Percentiles rank a stretch among this genome's conserved stretches.
These are phyloP conservation scores for Enchytraeus crypticus DNA, from an alignment of 2,888 invertebrate species.

Conservation along the genomic window DNA sequence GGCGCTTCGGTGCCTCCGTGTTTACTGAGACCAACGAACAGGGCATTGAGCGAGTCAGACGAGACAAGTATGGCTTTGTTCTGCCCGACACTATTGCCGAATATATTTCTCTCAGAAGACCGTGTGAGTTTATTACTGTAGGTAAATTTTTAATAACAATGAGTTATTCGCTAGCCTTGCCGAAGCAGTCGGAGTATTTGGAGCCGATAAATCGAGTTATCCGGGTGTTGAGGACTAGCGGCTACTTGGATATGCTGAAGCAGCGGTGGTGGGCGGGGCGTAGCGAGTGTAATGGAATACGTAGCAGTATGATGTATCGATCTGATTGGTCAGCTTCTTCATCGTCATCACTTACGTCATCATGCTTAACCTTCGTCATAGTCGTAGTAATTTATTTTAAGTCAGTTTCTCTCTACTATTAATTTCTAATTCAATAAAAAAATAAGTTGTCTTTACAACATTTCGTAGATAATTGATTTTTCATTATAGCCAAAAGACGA, in stretches of 20 bases:
- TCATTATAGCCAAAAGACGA: no score
- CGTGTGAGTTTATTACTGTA: conserved; percentile 23
- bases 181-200: conserved; percentile 18
- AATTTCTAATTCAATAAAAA: no score
- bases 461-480: no score
- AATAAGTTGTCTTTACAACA: no score
- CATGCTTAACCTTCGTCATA: no score
- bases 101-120: conserved; percentile 20
- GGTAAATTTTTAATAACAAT: conserved; percentile 19
- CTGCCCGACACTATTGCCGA: conserved; percentile 23
- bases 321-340: no score
- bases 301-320: conserved; percentile 12
- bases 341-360: no score
- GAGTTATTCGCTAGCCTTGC: conserved; percentile 21
- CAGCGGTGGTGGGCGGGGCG: conserved; percentile 20
- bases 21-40: conserved; percentile 22
- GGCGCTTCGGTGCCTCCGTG: conserved; percentile 5
- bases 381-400: no score
- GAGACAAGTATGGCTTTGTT: conserved; percentile 21
- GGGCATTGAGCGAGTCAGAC: conserved; percentile 19
- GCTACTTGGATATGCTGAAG: conserved; percentile 16
- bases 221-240: conserved; percentile 12
- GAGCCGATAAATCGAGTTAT: conserved; percentile 19
- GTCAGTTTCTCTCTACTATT: no score
- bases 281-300: conserved; percentile 17